Evolutionary conservation across 1,140 invertebrate genomes (phyloP).

Genomic region (Drosophila nannoptera): DNA sequence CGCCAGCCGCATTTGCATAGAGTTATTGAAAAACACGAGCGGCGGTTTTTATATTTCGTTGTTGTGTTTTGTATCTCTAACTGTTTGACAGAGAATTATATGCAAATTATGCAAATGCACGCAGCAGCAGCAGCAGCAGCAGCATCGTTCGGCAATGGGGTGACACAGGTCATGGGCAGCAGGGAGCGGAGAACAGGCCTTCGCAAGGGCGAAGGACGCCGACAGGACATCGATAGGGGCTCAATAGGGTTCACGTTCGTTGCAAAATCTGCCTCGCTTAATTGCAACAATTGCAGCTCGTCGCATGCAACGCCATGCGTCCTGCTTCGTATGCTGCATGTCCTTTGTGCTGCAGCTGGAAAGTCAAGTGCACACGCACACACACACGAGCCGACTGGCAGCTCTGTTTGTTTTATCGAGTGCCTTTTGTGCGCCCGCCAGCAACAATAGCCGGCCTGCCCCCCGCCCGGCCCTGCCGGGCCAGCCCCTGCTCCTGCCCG

Average conservation of each 20-base stretch:
- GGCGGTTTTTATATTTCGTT: conserved; percentile 24
- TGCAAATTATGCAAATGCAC: conserved; percentile 71
- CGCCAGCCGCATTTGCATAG: conserved; percentile 60
- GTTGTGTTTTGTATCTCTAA: conserved; percentile 48
- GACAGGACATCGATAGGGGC: conserved; percentile 33
- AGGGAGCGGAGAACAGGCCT: not conserved
- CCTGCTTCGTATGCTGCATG: conserved; percentile 12
- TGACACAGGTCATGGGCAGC: conserved; percentile 11
- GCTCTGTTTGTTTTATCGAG: conserved; percentile 35
- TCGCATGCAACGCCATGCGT: conserved; percentile 20
- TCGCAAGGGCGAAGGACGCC: not conserved
- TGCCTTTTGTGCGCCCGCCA: conserved; percentile 33
- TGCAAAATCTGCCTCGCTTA: conserved; percentile 38
- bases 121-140: conserved; percentile 11
- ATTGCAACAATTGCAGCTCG: conserved; percentile 49
- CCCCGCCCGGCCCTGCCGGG: not conserved
- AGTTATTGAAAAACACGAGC: conserved; percentile 26
- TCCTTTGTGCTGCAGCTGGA: conserved; percentile 25
- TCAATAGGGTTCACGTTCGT: conserved; percentile 32
- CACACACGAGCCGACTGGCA: conserved; percentile 16
- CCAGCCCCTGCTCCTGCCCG: not conserved
- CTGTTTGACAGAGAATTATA: conserved; percentile 67
- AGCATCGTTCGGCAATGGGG: not conserved
- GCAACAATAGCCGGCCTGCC: conserved; percentile 33
- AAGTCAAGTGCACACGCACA: conserved; percentile 36